A percentile compares a stretch with the other conserved stretches of the same genome.
phyloP scores from a whole-genome alignment of 1,140 invertebrate species.

The Eciton burchellii region DNA sequence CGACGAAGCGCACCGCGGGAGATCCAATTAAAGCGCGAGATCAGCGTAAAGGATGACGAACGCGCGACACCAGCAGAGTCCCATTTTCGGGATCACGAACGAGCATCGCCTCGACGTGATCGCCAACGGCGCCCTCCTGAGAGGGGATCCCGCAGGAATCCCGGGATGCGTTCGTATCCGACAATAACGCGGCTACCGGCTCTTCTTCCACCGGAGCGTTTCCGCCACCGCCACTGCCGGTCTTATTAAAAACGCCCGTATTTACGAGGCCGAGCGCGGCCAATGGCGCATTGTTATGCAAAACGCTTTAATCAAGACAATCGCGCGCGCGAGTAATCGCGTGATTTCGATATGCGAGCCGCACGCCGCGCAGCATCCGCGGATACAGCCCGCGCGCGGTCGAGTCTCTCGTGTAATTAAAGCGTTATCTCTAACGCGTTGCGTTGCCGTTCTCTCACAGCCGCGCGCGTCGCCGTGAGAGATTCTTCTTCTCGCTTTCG shows the following conservation, averaged over 20 bases:
- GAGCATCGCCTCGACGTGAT: too few relatives aligned
- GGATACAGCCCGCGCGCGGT: background rate
- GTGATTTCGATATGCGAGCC: conserved; percentile 37
- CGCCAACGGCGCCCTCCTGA: too few relatives aligned
- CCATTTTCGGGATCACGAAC: background rate
- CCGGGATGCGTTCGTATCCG: too few relatives aligned
- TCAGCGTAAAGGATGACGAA: conserved; percentile 1
- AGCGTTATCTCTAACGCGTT: too few relatives aligned
- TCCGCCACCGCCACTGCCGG: too few relatives aligned
- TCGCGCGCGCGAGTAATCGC: conserved; percentile 50
- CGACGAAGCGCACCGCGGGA: too few relatives aligned
- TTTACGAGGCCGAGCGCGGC: conserved; percentile 60
- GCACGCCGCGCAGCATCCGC: background rate
- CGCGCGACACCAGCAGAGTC: conserved; percentile 3
- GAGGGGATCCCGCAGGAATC: too few relatives aligned
- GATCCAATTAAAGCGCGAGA: too few relatives aligned
- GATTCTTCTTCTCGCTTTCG: too few relatives aligned
- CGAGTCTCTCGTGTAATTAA: conserved; percentile 46
- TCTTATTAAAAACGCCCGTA: conserved; percentile 77
- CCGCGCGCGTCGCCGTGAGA: too few relatives aligned
- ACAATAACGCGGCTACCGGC: conserved; percentile 39
- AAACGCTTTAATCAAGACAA: conserved; percentile 77
- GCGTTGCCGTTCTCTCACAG: too few relatives aligned
- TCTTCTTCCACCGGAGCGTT: conserved; percentile 15
- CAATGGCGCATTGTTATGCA: conserved; percentile 76